These are phyloP conservation scores for Mycteria americana DNA, from an alignment of 2,797 vertebrate species.

Conservation along the genomic window DNA sequence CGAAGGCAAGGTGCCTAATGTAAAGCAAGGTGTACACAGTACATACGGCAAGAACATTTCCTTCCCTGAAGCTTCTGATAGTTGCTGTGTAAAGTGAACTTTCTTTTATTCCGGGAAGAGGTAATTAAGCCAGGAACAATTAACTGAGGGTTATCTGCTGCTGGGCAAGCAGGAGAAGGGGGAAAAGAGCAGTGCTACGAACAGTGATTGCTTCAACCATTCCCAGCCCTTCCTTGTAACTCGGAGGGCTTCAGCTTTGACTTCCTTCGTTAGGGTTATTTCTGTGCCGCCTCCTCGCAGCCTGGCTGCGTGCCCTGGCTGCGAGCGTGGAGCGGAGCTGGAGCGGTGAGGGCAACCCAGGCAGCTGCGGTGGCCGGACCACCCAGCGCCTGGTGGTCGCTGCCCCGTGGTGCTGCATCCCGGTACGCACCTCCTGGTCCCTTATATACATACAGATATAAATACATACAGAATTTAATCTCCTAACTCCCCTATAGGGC, in stretches of 20 bases:
- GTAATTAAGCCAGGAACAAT: background rate
- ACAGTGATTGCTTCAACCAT: background rate
- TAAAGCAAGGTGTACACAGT: accelerated
- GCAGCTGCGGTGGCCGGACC: background rate
- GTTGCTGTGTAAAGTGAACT: background rate
- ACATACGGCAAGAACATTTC: accelerated
- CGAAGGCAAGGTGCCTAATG: accelerated
- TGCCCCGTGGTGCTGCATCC: background rate
- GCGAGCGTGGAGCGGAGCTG: background rate
- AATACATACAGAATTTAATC: accelerated
- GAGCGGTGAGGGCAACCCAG: background rate
- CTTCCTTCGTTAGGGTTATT: too few species aligned
- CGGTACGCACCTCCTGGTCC: background rate
- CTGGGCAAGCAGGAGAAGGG: background rate
- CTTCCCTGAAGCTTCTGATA: background rate
- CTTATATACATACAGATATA: too few species aligned
- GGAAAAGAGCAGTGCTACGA: background rate
- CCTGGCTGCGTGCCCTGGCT: background rate
- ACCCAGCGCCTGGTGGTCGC: accelerated
- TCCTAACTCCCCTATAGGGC: too few species aligned
- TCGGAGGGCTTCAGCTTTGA: background rate
- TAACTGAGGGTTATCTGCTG: background rate
- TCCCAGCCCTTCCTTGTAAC: background rate
- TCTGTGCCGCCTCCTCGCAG: background rate
- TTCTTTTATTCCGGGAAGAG: background rate